Evolutionary conservation across 2,113 vertebrate genomes (phyloP).

Genomic region (Cochlearius cochlearius): DNA sequence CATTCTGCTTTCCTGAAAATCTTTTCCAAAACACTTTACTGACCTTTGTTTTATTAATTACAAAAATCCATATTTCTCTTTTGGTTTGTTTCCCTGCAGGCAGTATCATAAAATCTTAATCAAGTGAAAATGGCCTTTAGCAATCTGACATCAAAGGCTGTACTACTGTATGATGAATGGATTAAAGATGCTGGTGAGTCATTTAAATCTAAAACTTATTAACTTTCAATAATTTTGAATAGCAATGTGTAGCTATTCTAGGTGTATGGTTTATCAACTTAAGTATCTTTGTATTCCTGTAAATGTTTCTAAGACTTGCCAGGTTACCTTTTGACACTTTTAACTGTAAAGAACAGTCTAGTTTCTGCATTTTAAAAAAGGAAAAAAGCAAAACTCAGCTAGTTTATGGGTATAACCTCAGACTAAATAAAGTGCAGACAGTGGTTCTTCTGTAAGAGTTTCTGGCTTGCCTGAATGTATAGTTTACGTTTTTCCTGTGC

Average conservation of each 20-base stretch:
- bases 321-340: neutral
- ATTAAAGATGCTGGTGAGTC: slow-evolving; percentile 90
- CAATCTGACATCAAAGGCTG: slow-evolving; percentile 82
- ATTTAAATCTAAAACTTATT: neutral
- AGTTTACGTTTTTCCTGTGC: neutral
- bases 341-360: neutral
- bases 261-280: neutral
- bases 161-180: slow-evolving; percentile 85
- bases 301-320: neutral
- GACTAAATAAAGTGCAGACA: neutral
- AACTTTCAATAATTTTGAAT: neutral
- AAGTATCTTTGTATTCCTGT: neutral
- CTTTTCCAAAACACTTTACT: neutral
- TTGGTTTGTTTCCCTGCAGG: slow-evolving; percentile 35
- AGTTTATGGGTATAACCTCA: neutral
- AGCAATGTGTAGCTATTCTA: neutral
- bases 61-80: neutral
- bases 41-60: slow-evolving; percentile 39
- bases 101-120: slow-evolving; percentile 31
- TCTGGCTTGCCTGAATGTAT: neutral
- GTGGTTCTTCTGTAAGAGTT: neutral
- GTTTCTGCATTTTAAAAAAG: neutral
- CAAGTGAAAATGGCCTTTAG: slow-evolving; percentile 82
- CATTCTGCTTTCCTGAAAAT: slow-evolving; percentile 39
- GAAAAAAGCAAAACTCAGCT: neutral